Percentiles rank a stretch among this genome's conserved stretches.
These are phyloP conservation scores for Drosophila sp. DNA, from an alignment of 1,140 invertebrate species.

Conservation along the genomic window DNA sequence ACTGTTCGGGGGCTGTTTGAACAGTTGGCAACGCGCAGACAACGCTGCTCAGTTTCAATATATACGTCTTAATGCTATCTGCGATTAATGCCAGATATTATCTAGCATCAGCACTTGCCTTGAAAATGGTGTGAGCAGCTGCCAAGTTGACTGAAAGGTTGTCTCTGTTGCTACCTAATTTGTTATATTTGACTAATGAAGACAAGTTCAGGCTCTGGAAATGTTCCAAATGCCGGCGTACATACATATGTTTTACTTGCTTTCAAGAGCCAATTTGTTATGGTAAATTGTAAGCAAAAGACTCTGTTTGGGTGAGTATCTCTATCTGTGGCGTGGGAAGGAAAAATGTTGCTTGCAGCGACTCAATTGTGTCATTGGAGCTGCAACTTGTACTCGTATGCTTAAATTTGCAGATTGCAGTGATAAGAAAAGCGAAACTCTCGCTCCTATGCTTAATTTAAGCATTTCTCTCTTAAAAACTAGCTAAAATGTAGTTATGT, in stretches of 20 bases:
- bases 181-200: conserved; percentile 56
- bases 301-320: neutral
- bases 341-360: neutral
- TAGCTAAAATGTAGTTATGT: neutral
- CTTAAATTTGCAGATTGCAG: neutral
- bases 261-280: conserved; percentile 61
- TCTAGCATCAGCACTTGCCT: conserved; percentile 51
- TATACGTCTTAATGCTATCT: conserved; percentile 42
- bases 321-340: conserved; percentile 51
- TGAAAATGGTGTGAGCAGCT: conserved; percentile 37
- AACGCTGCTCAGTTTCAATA: conserved; percentile 19
- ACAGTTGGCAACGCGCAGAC: conserved; percentile 42
- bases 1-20: conserved; percentile 56
- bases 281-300: conserved; percentile 54
- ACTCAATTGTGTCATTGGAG: conserved; percentile 34
- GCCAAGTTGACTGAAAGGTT: conserved; percentile 14
- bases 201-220: conserved; percentile 42
- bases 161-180: conserved; percentile 11
- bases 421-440: conserved; percentile 14
- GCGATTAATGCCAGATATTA: conserved; percentile 34
- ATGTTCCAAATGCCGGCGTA: conserved; percentile 30
- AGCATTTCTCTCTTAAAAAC: conserved; percentile 6
- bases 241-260: neutral
- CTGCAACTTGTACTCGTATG: conserved; percentile 9
- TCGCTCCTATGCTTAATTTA: neutral